A percentile compares a stretch with the other conserved stretches of the same genome.
Evolutionary conservation across 2,888 invertebrate genomes (phyloP).

Genomic region (Patella depressa): DNA sequence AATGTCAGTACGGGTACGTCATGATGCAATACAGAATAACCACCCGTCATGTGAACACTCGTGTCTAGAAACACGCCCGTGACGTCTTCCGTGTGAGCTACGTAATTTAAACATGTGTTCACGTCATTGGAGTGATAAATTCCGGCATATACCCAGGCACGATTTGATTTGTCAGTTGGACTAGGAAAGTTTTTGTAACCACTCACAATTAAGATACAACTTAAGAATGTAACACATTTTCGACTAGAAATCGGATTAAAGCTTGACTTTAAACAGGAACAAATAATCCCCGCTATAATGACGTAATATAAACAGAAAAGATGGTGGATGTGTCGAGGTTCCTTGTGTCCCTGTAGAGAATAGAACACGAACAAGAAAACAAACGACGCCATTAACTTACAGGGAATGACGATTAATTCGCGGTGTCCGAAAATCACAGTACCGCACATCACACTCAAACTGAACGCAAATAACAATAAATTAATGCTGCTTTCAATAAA

Average conservation of each 20-base stretch:
- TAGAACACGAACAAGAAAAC: slow-evolving; percentile 43
- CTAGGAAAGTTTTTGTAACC: slow-evolving; percentile 24
- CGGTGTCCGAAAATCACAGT: background rate
- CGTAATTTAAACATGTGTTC: slow-evolving; percentile 49
- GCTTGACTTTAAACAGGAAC: background rate
- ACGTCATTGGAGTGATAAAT: slow-evolving; percentile 38
- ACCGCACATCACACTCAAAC: background rate
- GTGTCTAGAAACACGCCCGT: slow-evolving; percentile 56
- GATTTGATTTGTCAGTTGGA: slow-evolving; percentile 20
- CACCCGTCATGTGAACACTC: slow-evolving; percentile 48
- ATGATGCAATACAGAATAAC: slow-evolving; percentile 49
- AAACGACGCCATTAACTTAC: slow-evolving; percentile 17
- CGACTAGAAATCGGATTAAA: background rate
- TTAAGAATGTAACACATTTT: background rate
- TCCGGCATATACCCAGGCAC: slow-evolving; percentile 42
- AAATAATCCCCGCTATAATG: background rate
- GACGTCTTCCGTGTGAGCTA: slow-evolving; percentile 51
- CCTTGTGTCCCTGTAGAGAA: slow-evolving; percentile 55
- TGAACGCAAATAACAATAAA: slow-evolving; percentile 9
- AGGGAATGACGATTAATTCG: background rate
- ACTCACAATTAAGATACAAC: background rate
- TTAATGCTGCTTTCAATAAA: slow-evolving; percentile 29
- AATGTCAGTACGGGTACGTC: slow-evolving; percentile 51
- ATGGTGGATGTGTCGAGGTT: slow-evolving; percentile 30
- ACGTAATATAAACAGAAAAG: background rate